A percentile compares a stretch with the other conserved stretches of the same genome.
These are phyloP conservation scores for Heliconius hermathena DNA, from an alignment of 1,140 invertebrate genomes.

Conservation along the genomic window DNA sequence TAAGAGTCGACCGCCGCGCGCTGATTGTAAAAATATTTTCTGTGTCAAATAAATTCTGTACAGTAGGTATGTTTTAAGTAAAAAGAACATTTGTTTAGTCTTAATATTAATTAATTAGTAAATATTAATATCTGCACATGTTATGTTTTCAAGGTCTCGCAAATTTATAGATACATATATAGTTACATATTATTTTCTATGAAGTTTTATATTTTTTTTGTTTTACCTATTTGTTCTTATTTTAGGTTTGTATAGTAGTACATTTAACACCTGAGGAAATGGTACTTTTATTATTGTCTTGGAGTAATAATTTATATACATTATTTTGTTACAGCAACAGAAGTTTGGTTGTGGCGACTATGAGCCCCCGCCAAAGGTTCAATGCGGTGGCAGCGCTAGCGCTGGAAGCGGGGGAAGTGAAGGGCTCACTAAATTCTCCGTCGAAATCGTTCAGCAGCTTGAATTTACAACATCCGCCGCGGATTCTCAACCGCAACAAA, in stretches of 20 bases:
- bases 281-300: neutral
- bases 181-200: neutral
- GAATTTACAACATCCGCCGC: conserved; percentile 92
- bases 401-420: conserved; percentile 80
- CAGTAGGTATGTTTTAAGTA: neutral
- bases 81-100: no score
- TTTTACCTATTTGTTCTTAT: neutral
- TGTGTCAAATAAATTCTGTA: no score
- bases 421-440: conserved; percentile 91
- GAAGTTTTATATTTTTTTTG: no score
- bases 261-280: neutral
- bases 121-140: no score
- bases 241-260: no score
- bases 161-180: no score
- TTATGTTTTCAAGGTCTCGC: no score
- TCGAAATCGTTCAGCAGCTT: conserved; percentile 94
- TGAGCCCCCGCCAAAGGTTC: conserved; percentile 90
- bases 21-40: no score
- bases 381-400: conserved; percentile 83
- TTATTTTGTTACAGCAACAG: conserved; percentile 87
- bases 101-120: no score
- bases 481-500: conserved; percentile 92
- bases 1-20: no score
- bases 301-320: conserved; percentile 15
- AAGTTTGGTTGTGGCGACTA: conserved; percentile 92